A percentile compares a stretch with the other conserved stretches of the same genome.
phyloP scores from a whole-genome alignment of 2,888 invertebrate genomes.

The Zonitis immaculata region DNA sequence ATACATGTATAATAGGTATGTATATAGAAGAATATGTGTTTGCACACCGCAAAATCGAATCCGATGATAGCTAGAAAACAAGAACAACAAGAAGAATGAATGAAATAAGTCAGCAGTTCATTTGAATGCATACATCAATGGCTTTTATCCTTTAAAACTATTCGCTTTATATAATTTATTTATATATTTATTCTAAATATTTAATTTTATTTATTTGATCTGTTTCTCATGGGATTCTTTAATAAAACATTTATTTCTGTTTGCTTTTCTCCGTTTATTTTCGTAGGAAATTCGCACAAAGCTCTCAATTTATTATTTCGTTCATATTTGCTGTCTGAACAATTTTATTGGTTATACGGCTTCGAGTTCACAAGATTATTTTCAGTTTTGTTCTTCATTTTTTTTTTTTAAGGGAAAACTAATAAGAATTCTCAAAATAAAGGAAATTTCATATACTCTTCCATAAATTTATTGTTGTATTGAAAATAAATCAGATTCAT shows the following conservation, averaged over 20 bases:
- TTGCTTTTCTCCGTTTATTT: no score
- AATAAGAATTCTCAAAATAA: no score
- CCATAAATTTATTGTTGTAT: slow-evolving; percentile 4
- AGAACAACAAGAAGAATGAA: no score
- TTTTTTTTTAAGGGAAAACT: no score
- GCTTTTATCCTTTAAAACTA: no score
- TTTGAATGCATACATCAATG: slow-evolving; percentile 26
- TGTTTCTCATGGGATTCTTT: slow-evolving; percentile 14
- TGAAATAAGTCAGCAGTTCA: no score
- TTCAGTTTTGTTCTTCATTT: no score
- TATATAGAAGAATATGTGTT: slow-evolving; percentile 5
- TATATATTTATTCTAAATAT: no score
- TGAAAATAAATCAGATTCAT: slow-evolving; percentile 30
- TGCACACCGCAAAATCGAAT: slow-evolving; percentile 23
- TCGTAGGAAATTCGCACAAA: no score
- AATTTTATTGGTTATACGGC: slow-evolving; percentile 18
- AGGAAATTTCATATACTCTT: no score
- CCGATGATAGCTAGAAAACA: slow-evolving; percentile 24
- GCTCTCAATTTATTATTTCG: not conserved
- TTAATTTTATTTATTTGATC: slow-evolving; percentile 28
- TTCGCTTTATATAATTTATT: no score
- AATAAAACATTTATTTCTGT: slow-evolving; percentile 7
- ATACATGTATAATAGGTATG: not conserved
- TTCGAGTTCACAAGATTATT: no score
- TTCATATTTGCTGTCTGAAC: slow-evolving; percentile 8